Percentiles rank a stretch among this genome's conserved stretches.
phyloP scores from a whole-genome alignment of 2,888 invertebrate genomes.

The Euzetes globulus region DNA sequence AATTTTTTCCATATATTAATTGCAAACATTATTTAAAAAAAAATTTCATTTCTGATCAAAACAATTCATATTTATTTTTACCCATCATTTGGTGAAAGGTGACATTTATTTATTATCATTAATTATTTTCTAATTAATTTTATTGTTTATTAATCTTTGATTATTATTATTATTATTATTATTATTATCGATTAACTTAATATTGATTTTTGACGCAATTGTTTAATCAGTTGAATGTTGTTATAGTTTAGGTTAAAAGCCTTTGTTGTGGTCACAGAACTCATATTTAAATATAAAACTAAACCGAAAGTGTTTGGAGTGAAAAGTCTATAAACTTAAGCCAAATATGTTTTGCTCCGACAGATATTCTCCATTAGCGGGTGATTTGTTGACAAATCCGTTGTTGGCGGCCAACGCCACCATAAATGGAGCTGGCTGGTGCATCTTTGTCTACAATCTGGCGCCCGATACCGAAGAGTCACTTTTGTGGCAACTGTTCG shows the following conservation, averaged over 20 bases:
- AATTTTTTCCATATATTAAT: slow-evolving; percentile 13
- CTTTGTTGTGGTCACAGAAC: background rate
- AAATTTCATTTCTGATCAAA: background rate
- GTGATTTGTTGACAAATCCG: slow-evolving; percentile 47
- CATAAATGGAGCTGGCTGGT: slow-evolving; percentile 43
- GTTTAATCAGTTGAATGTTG: slow-evolving; percentile 15
- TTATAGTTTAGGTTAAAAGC: background rate
- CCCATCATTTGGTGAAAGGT: slow-evolving; percentile 26
- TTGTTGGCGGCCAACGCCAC: slow-evolving; percentile 42
- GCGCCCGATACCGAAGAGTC: slow-evolving; percentile 86
- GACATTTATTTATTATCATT: slow-evolving; percentile 23
- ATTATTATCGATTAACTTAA: slow-evolving; percentile 19
- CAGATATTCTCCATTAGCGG: slow-evolving; percentile 73
- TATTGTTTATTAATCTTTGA: slow-evolving; percentile 21
- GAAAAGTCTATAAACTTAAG: background rate
- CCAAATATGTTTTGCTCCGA: background rate
- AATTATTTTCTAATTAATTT: background rate
- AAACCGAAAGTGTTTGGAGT: background rate
- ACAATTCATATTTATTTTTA: slow-evolving; percentile 24
- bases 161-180: slow-evolving; percentile 25
- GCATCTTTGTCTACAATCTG: slow-evolving; percentile 82
- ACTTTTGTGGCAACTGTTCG: slow-evolving; percentile 87
- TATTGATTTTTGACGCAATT: slow-evolving; percentile 21
- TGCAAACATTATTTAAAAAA: slow-evolving; percentile 14
- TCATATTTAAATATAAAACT: background rate